phyloP scores from a whole-genome alignment of 2,113 vertebrate genomes.

The Mixornis gularis region DNA sequence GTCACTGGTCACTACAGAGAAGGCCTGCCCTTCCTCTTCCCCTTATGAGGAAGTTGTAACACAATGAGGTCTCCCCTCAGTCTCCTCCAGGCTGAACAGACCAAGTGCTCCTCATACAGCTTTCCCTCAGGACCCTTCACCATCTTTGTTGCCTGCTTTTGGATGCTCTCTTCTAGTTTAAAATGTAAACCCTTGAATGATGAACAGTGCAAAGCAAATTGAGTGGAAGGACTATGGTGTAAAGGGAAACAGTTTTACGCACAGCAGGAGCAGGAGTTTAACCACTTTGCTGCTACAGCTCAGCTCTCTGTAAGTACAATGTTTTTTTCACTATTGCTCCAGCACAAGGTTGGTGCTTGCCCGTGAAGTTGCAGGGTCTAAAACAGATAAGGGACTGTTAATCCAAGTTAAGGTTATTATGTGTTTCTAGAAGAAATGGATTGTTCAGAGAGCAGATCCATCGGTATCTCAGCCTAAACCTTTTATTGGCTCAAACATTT shows the following conservation, averaged over 20 bases:
- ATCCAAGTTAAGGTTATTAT: background rate
- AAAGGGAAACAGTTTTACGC: background rate
- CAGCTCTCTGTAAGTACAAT: background rate
- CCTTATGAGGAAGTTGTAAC: rapidly evolving
- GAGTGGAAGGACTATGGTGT: background rate
- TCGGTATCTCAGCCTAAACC: background rate
- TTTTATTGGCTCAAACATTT: background rate
- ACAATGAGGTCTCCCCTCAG: background rate
- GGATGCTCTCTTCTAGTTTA: background rate
- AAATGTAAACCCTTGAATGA: background rate
- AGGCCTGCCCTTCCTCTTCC: background rate
- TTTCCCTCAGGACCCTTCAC: background rate
- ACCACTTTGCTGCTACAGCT: background rate
- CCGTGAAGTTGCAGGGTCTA: background rate
- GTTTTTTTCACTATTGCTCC: background rate
- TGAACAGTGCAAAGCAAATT: background rate
- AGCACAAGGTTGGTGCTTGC: background rate
- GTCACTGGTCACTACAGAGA: background rate
- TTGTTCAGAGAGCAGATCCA: background rate
- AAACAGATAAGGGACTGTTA: background rate
- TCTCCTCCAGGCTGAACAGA: background rate
- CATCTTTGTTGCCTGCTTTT: background rate
- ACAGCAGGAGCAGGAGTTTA: background rate
- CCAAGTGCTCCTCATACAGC: background rate
- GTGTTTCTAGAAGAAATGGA: background rate